These are phyloP conservation scores for Vanessa atalanta DNA, from an alignment of 1,140 invertebrate genomes.

Conservation along the genomic window DNA sequence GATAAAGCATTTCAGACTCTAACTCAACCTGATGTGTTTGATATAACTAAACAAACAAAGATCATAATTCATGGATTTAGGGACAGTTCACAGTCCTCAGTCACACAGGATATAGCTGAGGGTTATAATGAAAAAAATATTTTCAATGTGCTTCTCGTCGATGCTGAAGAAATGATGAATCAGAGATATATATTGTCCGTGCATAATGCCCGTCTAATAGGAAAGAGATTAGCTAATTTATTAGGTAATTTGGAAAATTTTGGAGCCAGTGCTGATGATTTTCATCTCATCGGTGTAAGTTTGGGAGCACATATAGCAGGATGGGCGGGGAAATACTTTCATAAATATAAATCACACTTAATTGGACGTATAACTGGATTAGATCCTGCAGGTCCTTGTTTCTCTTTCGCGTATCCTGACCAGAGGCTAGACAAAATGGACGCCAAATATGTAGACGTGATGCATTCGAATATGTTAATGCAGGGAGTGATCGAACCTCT, in stretches of 20 bases:
- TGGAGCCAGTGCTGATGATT: slow-evolving; percentile 72
- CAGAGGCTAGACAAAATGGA: slow-evolving; percentile 83
- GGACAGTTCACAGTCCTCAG: slow-evolving; percentile 65
- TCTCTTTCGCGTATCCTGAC: slow-evolving; percentile 69
- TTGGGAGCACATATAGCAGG: slow-evolving; percentile 83
- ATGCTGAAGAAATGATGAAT: slow-evolving; percentile 70
- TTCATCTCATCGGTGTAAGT: slow-evolving; percentile 83
- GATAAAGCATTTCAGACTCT: slow-evolving; percentile 60
- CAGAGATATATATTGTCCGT: slow-evolving; percentile 68
- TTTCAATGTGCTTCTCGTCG: slow-evolving; percentile 71
- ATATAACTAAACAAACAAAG: slow-evolving; percentile 74
- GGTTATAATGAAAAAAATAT: slow-evolving; percentile 69
- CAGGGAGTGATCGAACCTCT: slow-evolving; percentile 82
- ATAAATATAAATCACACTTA: slow-evolving; percentile 62
- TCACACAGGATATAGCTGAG: slow-evolving; percentile 63
- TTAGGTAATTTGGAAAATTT: slow-evolving; percentile 79
- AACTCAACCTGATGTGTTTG: slow-evolving; percentile 57
- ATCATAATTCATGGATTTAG: slow-evolving; percentile 73
- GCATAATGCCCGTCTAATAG: slow-evolving; percentile 72
- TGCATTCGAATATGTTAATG: slow-evolving; percentile 83
- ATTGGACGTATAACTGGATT: slow-evolving; percentile 79
- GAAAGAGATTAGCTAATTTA: slow-evolving; percentile 75
- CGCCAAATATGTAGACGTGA: slow-evolving; percentile 83
- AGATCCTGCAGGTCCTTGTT: slow-evolving; percentile 82
- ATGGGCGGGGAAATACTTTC: slow-evolving; percentile 82